These are phyloP conservation scores for Chiroxiphia lanceolata DNA, from an alignment of 2,797 vertebrate genomes.

Conservation along the genomic window DNA sequence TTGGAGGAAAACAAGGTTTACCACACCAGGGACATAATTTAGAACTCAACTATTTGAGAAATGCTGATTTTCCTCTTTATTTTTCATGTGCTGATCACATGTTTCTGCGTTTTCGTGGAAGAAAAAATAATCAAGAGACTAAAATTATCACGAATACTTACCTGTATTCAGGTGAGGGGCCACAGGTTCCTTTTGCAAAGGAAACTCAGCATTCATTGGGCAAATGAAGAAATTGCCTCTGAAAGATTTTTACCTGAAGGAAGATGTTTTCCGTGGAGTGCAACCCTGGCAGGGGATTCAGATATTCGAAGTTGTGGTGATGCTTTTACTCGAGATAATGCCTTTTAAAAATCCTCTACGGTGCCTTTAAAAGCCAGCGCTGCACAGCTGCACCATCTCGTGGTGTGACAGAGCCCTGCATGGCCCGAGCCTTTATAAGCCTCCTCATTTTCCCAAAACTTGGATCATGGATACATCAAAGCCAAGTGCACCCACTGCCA, in stretches of 20 bases:
- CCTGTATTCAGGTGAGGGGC: neutral
- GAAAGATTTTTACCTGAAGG: neutral
- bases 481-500: neutral
- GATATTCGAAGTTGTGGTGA: neutral
- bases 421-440: neutral
- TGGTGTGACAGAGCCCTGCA: slow-evolving; percentile 27
- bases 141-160: accelerated
- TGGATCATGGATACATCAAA: accelerated
- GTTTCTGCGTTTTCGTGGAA: neutral
- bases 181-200: neutral
- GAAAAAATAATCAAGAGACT: neutral
- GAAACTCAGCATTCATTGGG: neutral
- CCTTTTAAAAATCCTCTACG: accelerated
- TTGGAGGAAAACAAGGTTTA: neutral
- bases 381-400: slow-evolving; percentile 59
- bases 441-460: accelerated
- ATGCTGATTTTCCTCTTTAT: neutral
- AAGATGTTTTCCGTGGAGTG: accelerated
- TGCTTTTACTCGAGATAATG: neutral
- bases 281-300: neutral
- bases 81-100: accelerated
- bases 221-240: neutral
- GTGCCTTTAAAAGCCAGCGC: neutral
- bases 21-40: neutral
- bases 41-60: neutral